These are phyloP conservation scores for Lathamus discolor DNA, from an alignment of 2,113 vertebrate species.

Conservation along the genomic window DNA sequence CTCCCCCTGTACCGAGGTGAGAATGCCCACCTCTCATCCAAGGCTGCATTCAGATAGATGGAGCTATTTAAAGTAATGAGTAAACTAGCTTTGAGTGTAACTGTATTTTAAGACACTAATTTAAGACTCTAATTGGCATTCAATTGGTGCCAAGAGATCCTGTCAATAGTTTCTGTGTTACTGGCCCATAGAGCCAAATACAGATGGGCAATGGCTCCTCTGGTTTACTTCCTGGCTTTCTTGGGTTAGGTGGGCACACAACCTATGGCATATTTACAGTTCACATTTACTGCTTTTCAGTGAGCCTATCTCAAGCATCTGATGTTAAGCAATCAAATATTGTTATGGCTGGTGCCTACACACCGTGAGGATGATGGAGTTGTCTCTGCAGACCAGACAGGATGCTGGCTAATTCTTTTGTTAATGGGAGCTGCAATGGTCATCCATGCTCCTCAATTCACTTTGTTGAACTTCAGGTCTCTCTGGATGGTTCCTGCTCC, in stretches of 20 bases:
- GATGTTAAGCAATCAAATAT: neutral
- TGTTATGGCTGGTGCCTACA: neutral
- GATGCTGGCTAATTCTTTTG: neutral
- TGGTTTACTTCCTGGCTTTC: neutral
- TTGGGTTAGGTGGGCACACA: neutral
- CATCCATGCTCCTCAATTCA: neutral
- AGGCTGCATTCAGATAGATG: neutral
- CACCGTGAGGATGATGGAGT: neutral
- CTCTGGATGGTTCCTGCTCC: neutral
- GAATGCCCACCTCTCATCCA: neutral
- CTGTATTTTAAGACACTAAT: conserved; percentile 10
- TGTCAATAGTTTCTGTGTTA: neutral
- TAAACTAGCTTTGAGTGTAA: conserved; percentile 8
- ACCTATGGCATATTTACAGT: neutral
- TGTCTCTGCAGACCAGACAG: neutral
- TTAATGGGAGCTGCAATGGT: neutral
- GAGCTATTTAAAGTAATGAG: neutral
- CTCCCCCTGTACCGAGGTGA: neutral
- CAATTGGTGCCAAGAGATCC: neutral
- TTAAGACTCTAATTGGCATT: neutral
- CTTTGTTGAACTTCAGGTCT: neutral
- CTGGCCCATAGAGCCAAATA: neutral
- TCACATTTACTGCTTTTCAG: neutral
- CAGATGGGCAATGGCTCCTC: neutral
- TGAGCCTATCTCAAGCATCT: neutral